phyloP scores from a whole-genome alignment of 2,888 invertebrate genomes.

The Tipula confusa region DNA sequence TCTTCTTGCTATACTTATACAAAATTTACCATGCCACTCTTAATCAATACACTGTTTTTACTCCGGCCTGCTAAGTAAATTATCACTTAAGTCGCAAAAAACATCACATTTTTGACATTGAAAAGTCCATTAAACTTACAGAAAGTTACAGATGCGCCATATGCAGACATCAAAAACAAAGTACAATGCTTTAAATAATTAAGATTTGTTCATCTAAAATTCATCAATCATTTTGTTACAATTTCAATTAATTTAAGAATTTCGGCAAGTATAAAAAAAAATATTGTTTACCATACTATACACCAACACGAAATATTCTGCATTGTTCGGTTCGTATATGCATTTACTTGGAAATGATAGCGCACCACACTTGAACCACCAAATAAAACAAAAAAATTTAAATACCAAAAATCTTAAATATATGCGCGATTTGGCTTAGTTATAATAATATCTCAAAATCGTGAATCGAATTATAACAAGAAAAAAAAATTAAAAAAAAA shows the following conservation, averaged over 20 bases:
- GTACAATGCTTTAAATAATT: neutral
- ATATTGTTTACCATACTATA: no score
- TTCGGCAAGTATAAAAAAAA: no score
- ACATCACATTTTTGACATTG: neutral
- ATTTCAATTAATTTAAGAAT: neutral
- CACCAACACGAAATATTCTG: neutral
- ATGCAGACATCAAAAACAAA: neutral
- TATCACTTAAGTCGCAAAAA: neutral
- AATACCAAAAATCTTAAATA: neutral
- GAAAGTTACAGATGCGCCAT: neutral
- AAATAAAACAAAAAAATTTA: neutral
- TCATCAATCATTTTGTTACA: neutral
- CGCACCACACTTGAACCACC: neutral
- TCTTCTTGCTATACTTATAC: neutral
- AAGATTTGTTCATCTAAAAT: neutral
- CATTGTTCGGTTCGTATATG: neutral
- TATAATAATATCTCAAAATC: constrained; percentile 26
- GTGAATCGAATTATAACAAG: constrained; percentile 26
- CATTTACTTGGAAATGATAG: neutral
- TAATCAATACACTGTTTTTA: neutral
- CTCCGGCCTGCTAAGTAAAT: neutral
- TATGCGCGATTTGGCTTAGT: constrained; percentile 12
- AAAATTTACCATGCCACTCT: neutral
- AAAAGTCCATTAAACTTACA: neutral
- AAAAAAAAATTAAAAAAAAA: no score